Percentiles rank a stretch among this genome's conserved stretches.
phyloP scores from a whole-genome alignment of 2,797 vertebrate genomes.

The Ctenopoma multispine region DNA sequence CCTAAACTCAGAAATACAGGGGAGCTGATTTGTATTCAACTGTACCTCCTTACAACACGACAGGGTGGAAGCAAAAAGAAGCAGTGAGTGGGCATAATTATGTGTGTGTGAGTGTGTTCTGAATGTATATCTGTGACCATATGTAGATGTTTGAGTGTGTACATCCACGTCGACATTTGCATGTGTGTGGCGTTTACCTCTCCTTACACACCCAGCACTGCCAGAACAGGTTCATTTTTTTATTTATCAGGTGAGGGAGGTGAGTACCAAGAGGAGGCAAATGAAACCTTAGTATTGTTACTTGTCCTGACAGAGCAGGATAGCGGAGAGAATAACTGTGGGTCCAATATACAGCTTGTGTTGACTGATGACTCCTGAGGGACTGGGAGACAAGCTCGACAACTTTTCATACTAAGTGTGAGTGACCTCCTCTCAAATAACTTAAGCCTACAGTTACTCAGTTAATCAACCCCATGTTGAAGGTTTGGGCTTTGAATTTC shows the following conservation, averaged over 20 bases:
- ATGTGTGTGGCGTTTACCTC: constrained; percentile 36
- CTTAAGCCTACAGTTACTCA: neutral
- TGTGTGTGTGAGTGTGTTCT: constrained; percentile 21
- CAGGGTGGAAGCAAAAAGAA: constrained; percentile 42
- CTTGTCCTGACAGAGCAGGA: constrained; percentile 74
- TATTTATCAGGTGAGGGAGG: constrained; percentile 77
- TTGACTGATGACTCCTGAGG: constrained; percentile 74
- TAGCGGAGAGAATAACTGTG: constrained; percentile 71
- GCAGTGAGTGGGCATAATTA: constrained; percentile 33
- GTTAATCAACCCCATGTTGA: too few species aligned
- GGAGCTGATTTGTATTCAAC: constrained; percentile 77
- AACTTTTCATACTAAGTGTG: constrained; percentile 42
- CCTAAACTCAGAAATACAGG: constrained; percentile 64
- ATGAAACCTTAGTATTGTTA: constrained; percentile 78
- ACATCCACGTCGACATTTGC: constrained; percentile 25
- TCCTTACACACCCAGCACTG: constrained; percentile 49
- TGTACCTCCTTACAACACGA: constrained; percentile 47
- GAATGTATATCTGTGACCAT: constrained; percentile 14
- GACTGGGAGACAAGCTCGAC: constrained; percentile 47
- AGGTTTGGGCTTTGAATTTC: neutral
- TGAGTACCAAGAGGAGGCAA: constrained; percentile 48
- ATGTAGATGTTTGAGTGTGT: constrained; percentile 33
- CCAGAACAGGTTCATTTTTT: constrained; percentile 74
- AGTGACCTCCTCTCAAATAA: constrained; percentile 19
- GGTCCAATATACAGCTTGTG: constrained; percentile 45